Evolutionary conservation across 2,797 vertebrate genomes (phyloP).

Genomic region (Sebastes steindachneri): DNA sequence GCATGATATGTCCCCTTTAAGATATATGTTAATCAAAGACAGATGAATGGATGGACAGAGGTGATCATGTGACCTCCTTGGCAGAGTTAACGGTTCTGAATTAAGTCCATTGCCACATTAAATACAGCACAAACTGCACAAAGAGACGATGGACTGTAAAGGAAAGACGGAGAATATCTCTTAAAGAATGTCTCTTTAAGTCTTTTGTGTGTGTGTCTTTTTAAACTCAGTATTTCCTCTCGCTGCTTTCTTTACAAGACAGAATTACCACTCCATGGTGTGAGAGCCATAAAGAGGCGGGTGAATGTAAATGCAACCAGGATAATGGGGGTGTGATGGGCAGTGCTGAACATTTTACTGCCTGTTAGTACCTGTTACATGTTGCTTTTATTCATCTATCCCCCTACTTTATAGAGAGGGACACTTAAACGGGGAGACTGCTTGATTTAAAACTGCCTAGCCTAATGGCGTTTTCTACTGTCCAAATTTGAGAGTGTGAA

Average conservation of each 20-base stretch:
- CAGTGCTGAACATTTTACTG: slow-evolving; percentile 54
- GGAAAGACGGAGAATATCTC: neutral
- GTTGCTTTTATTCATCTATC: slow-evolving; percentile 48
- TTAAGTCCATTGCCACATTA: neutral
- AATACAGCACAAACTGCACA: neutral
- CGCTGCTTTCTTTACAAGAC: slow-evolving; percentile 46
- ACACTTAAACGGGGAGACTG: slow-evolving; percentile 19
- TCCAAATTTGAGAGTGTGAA: slow-evolving; percentile 4
- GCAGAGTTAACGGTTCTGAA: neutral
- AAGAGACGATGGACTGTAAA: neutral
- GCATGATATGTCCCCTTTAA: no score
- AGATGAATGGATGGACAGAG: neutral
- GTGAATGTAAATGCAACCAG: slow-evolving; percentile 51
- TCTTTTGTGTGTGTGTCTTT: slow-evolving; percentile 23
- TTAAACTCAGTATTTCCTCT: slow-evolving; percentile 15
- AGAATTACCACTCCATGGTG: slow-evolving; percentile 54
- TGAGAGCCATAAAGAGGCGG: slow-evolving; percentile 45
- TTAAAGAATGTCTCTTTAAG: neutral
- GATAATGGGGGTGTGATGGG: slow-evolving; percentile 60
- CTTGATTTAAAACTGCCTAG: slow-evolving; percentile 24
- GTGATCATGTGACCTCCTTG: neutral
- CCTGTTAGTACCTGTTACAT: slow-evolving; percentile 41
- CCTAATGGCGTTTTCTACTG: neutral
- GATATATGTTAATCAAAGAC: neutral
- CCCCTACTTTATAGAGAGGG: slow-evolving; percentile 17